A percentile compares a stretch with the other conserved stretches of the same genome.
Evolutionary conservation across 2,113 vertebrate species (phyloP).

Genomic region (Podarcis muralis): DNA sequence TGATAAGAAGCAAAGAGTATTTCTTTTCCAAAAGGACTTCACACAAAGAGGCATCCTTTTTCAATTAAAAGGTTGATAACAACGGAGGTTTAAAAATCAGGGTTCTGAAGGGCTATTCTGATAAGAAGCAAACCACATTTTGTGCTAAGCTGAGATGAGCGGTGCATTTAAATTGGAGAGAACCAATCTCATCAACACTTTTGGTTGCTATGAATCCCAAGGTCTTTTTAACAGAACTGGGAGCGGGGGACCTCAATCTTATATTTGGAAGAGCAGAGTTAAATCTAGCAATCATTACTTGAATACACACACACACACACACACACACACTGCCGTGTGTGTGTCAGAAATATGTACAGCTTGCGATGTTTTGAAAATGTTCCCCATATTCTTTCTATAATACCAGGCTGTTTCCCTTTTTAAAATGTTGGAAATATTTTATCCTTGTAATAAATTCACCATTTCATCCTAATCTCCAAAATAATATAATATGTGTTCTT

Average conservation of each 20-base stretch:
- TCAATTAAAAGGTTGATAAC: conserved; percentile 64
- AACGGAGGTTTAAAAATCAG: conserved; percentile 56
- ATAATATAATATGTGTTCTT: conserved; percentile 17
- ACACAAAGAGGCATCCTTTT: conserved; percentile 70
- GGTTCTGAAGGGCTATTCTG: conserved; percentile 64
- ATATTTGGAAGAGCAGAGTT: conserved; percentile 6
- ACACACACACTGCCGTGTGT: not conserved
- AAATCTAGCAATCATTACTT: conserved; percentile 40
- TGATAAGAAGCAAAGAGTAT: conserved; percentile 77
- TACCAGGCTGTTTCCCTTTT: conserved; percentile 19
- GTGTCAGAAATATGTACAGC: conserved; percentile 28
- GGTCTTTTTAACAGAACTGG: conserved; percentile 47
- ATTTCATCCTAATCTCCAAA: not conserved
- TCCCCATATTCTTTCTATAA: conserved; percentile 47
- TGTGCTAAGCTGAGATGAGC: conserved; percentile 40
- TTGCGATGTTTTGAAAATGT: not conserved
- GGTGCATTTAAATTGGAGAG: conserved; percentile 38
- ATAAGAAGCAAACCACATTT: conserved; percentile 54
- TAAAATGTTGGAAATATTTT: conserved; percentile 48
- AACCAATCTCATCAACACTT: conserved; percentile 49
- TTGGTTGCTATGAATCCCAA: conserved; percentile 34
- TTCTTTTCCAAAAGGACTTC: conserved; percentile 68
- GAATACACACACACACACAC: not conserved
- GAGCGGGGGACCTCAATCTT: conserved; percentile 21
- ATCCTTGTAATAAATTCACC: conserved; percentile 28